Percentiles rank a stretch among this genome's conserved stretches.
Evolutionary conservation across 2,113 vertebrate species (phyloP).

Genomic region (Gallinago undulata): DNA sequence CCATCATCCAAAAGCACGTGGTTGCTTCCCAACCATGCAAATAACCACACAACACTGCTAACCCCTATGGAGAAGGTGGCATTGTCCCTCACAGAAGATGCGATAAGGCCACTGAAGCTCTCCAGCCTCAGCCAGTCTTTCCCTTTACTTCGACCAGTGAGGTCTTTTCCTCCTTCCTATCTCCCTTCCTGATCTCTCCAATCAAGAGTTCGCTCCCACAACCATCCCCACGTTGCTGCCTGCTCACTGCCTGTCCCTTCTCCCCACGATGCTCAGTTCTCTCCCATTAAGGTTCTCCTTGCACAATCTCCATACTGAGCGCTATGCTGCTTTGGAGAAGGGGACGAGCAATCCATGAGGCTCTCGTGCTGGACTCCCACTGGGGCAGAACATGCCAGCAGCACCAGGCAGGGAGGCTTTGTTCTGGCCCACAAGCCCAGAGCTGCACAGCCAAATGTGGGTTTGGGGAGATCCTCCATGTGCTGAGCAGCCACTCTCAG

Average conservation of each 20-base stretch:
- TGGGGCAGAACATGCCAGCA: fast-evolving
- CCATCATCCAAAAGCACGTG: neutral
- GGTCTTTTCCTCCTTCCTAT: neutral
- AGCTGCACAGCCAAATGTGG: neutral
- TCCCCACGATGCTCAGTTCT: neutral
- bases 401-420: fast-evolving
- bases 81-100: neutral
- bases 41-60: neutral
- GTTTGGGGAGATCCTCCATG: neutral
- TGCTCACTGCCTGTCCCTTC: neutral
- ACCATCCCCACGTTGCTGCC: neutral
- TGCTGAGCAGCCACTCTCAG: neutral
- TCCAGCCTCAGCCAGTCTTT: neutral
- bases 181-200: neutral
- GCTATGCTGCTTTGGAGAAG: neutral
- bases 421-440: neutral
- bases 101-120: neutral
- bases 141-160: neutral
- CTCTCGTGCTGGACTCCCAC: neutral
- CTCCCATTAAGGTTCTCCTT: neutral
- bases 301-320: neutral
- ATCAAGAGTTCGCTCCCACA: neutral
- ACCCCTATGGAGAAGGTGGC: neutral
- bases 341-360: neutral
- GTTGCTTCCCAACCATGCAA: neutral